Conservation (phyloP, 2,797 vertebrate genomes). For the Crenichthys baileyi region DNA sequence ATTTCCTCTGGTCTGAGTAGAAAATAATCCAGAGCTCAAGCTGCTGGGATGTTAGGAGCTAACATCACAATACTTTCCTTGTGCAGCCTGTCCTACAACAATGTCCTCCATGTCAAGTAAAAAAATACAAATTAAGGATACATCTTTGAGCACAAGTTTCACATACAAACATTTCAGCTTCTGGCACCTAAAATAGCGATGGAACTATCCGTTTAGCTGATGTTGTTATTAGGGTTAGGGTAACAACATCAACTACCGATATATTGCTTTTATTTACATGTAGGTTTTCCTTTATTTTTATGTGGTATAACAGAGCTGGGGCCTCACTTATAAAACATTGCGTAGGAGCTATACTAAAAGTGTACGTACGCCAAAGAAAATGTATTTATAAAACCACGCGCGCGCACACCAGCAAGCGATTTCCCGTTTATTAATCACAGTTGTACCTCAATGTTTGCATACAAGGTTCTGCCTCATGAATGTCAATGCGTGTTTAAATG, state of each 20-base stretch:
- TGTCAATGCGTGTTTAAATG: too few relatives aligned
- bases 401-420: too few relatives aligned
- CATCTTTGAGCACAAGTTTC: background rate
- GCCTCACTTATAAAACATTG: too few relatives aligned
- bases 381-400: too few relatives aligned
- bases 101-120: background rate
- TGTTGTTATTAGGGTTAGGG: background rate
- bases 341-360: too few relatives aligned
- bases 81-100: background rate
- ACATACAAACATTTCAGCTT: background rate
- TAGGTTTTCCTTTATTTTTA: background rate
- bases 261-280: background rate
- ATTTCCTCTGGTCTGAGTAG: background rate
- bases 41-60: constrained; percentile 2
- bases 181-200: background rate
- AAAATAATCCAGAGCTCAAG: background rate
- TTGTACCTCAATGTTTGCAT: too few relatives aligned
- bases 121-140: background rate
- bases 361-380: too few relatives aligned
- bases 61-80: background rate
- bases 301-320: background rate
- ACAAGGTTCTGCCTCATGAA: too few relatives aligned
- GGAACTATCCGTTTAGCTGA: background rate
- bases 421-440: too few relatives aligned
- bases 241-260: background rate